A percentile compares a stretch with the other conserved stretches of the same genome.
Conservation (phyloP, 2,888 invertebrate genomes). For the Acleris emargana region DNA sequence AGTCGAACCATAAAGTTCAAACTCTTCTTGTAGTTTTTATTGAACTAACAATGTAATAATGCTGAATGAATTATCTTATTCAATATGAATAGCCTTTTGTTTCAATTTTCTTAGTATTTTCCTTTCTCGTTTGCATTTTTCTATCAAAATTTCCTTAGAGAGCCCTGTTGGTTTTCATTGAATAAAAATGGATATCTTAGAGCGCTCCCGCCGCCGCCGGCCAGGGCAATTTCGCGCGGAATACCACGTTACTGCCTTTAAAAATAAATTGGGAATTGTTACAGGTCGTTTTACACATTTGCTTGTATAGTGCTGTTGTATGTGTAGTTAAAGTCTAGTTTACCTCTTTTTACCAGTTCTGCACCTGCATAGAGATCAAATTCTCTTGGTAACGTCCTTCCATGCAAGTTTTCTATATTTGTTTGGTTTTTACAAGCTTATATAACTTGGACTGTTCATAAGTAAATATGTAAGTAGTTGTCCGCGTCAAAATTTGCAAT, state of each 20-base stretch:
- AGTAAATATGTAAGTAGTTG: no score
- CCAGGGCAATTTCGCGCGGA: slow-evolving; percentile 27
- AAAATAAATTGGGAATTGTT: slow-evolving; percentile 26
- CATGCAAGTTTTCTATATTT: no score
- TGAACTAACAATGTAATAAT: slow-evolving; percentile 20
- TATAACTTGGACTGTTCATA: no score
- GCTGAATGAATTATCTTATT: slow-evolving; percentile 5
- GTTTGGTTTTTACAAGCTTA: no score
- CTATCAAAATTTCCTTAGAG: slow-evolving; percentile 17
- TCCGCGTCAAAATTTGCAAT: no score
- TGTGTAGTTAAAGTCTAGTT: background rate
- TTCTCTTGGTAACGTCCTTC: no score
- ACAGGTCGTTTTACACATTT: slow-evolving; percentile 2
- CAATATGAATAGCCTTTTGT: slow-evolving; percentile 24
- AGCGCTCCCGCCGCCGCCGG: slow-evolving; percentile 23
- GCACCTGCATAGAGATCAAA: no score
- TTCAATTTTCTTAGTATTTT: background rate
- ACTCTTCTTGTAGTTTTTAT: slow-evolving; percentile 13
- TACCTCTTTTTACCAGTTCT: background rate
- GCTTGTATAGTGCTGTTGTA: background rate
- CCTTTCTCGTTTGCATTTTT: background rate
- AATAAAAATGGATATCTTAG: slow-evolving; percentile 36
- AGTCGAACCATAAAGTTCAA: slow-evolving; percentile 50
- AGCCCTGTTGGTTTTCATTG: slow-evolving; percentile 28
- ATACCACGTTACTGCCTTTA: slow-evolving; percentile 21